Evolutionary conservation across 2,797 vertebrate species (phyloP).

Genomic region (Gastrophryne carolinensis): DNA sequence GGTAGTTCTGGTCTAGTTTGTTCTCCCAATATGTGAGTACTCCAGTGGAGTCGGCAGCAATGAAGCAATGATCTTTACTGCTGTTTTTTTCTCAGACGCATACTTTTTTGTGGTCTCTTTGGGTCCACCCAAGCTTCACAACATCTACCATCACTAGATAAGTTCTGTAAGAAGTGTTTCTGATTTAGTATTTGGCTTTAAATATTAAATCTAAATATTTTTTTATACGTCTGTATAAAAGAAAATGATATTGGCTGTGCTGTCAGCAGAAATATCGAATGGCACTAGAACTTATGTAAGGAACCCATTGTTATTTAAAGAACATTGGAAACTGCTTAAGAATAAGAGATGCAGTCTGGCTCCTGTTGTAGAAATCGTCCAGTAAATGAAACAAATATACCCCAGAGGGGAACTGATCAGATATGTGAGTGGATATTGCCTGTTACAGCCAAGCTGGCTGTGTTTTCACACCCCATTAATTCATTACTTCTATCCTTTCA

Average conservation of each 20-base stretch:
- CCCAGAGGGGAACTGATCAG: slow-evolving; percentile 79
- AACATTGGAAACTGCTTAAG: slow-evolving; percentile 33
- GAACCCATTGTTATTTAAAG: slow-evolving; percentile 44
- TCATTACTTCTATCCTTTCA: slow-evolving; percentile 96
- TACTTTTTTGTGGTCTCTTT: too few species aligned
- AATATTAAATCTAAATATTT: too few species aligned
- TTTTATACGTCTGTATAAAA: not conserved
- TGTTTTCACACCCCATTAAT: slow-evolving; percentile 97
- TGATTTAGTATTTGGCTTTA: too few species aligned
- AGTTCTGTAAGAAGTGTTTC: too few species aligned
- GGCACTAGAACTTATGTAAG: not conserved
- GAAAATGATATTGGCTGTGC: not conserved
- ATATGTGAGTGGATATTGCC: slow-evolving; percentile 95
- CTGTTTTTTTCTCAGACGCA: too few species aligned
- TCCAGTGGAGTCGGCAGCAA: too few species aligned
- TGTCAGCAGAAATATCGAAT: not conserved
- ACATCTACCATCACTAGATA: too few species aligned
- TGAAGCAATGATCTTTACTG: too few species aligned
- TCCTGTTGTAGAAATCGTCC: slow-evolving; percentile 74
- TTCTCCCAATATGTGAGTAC: too few species aligned
- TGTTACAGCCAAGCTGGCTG: slow-evolving; percentile 98
- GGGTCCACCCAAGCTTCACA: too few species aligned
- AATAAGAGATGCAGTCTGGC: slow-evolving; percentile 50
- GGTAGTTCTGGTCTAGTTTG: too few species aligned
- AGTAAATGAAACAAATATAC: slow-evolving; percentile 87